A percentile compares a stretch with the other conserved stretches of the same genome.
Conservation (phyloP, 1,140 invertebrate species). For the Eumaeus atala region DNA sequence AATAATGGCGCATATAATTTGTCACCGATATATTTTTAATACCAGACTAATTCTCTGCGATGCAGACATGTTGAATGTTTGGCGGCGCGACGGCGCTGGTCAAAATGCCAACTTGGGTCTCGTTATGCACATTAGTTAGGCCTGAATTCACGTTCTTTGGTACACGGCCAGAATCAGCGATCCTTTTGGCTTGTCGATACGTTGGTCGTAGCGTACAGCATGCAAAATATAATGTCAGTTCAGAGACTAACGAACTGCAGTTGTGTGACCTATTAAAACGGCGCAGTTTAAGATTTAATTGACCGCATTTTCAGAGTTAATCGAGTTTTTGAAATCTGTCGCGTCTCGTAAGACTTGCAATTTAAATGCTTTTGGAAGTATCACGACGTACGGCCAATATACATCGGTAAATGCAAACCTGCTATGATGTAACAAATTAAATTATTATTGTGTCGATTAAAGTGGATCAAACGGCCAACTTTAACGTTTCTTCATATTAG, state of each 20-base stretch:
- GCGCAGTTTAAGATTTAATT: slow-evolving; percentile 35
- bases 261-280: slow-evolving; percentile 57
- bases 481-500: too few relatives aligned
- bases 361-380: too few relatives aligned
- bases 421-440: too few relatives aligned
- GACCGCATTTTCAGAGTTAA: slow-evolving; percentile 16
- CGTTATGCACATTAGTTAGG: slow-evolving; percentile 65
- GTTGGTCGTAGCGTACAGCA: slow-evolving; percentile 44
- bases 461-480: too few relatives aligned
- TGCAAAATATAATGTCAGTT: slow-evolving; percentile 66
- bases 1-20: too few relatives aligned
- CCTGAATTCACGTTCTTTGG: slow-evolving; percentile 67
- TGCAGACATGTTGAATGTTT: slow-evolving; percentile 16
- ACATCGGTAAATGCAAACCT: too few relatives aligned
- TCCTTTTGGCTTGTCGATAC: slow-evolving; percentile 71
- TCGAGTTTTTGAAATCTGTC: slow-evolving; percentile 15
- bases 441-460: too few relatives aligned
- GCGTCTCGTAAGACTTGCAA: neutral
- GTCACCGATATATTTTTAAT: too few relatives aligned
- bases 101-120: slow-evolving; percentile 70
- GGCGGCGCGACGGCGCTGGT: slow-evolving; percentile 28
- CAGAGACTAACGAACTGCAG: slow-evolving; percentile 68
- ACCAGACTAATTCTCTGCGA: too few relatives aligned
- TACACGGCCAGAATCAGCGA: slow-evolving; percentile 68
- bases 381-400: too few relatives aligned